A percentile compares a stretch with the other conserved stretches of the same genome.
phyloP scores from a whole-genome alignment of 2,888 invertebrate genomes.

The Ennomos quercinarius region DNA sequence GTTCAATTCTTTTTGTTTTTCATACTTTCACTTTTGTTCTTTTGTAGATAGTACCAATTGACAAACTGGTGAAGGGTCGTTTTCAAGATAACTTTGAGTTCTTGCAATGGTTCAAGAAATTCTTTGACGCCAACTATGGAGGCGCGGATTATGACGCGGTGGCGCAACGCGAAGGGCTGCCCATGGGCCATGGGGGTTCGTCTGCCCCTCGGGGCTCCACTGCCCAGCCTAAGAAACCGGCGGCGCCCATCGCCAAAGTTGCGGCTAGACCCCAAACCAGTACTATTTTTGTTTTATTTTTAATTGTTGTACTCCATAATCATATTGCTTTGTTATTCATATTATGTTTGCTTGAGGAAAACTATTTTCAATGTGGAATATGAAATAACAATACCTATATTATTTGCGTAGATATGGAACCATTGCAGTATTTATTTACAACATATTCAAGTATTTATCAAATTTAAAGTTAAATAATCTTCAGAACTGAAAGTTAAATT shows the following conservation, averaged over 20 bases:
- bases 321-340: conserved; percentile 34
- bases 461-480: conserved; percentile 6
- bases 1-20: conserved; percentile 64
- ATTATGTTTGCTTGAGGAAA: conserved; percentile 31
- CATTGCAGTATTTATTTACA: conserved; percentile 50
- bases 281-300: conserved; percentile 72
- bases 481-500: background rate
- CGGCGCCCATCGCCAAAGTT: conserved; percentile 84
- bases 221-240: conserved; percentile 71
- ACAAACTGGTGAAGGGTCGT: conserved; percentile 98
- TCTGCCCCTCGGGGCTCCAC: conserved; percentile 79
- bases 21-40: conserved; percentile 71
- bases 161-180: conserved; percentile 93
- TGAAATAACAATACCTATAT: conserved; percentile 20
- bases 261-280: conserved; percentile 87
- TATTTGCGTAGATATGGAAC: conserved; percentile 47
- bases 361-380: conserved; percentile 21
- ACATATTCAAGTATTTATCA: conserved; percentile 20
- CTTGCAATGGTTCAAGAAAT: conserved; percentile 99
- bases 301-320: conserved; percentile 44
- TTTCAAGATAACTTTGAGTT: conserved; percentile 99
- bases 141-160: conserved; percentile 97
- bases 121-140: conserved; percentile 99
- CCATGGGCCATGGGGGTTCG: conserved; percentile 91
- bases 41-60: conserved; percentile 95